Percentiles rank a stretch among this genome's conserved stretches.
Conservation (phyloP, 2,797 vertebrate genomes). For the Vultur gryphus region DNA sequence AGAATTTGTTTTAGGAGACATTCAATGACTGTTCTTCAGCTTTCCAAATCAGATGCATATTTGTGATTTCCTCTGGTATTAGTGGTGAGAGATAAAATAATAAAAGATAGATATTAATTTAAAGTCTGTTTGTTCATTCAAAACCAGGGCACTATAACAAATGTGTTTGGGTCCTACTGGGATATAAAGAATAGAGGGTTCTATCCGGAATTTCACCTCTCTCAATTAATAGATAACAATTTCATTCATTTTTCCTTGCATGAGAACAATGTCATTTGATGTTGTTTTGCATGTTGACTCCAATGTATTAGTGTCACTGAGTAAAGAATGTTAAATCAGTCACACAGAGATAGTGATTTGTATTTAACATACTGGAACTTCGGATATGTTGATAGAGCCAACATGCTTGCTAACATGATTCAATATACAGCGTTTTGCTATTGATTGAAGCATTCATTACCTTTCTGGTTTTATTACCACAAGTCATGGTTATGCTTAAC, state of each 20-base stretch:
- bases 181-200: neutral
- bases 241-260: neutral
- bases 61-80: neutral
- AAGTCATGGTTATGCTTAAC: neutral
- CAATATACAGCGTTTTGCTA: neutral
- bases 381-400: neutral
- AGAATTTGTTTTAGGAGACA: neutral
- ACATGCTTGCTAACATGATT: neutral
- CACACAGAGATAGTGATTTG: neutral
- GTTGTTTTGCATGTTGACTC: neutral
- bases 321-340: neutral
- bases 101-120: neutral
- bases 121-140: neutral
- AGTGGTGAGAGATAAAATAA: neutral
- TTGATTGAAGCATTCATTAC: neutral
- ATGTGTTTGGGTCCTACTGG: neutral
- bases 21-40: neutral
- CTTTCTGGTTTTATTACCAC: conserved; percentile 11
- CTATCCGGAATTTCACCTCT: neutral
- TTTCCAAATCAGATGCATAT: neutral
- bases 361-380: neutral
- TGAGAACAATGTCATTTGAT: neutral
- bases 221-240: neutral
- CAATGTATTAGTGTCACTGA: neutral
- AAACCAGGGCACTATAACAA: neutral